A percentile compares a stretch with the other conserved stretches of the same genome.
phyloP scores from a whole-genome alignment of 2,888 invertebrate genomes.

The Dynastes hyllus region DNA sequence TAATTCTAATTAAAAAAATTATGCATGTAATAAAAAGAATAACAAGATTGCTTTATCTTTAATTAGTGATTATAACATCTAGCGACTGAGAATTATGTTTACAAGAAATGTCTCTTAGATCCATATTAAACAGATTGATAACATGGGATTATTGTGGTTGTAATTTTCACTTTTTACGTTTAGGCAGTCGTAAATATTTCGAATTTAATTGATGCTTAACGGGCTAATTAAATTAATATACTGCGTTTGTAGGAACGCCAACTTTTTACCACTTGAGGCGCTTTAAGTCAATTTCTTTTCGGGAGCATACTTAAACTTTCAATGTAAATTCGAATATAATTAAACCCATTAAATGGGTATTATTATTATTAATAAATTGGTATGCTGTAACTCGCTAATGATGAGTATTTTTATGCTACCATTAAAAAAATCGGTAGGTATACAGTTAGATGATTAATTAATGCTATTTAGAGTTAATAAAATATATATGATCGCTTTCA shows the following conservation, averaged over 20 bases:
- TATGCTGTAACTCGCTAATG: no score
- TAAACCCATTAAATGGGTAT: no score
- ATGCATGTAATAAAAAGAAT: slow-evolving; percentile 13
- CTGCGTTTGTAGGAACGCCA: not conserved
- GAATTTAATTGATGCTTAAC: slow-evolving; percentile 9
- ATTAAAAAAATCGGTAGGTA: no score
- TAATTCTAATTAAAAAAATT: slow-evolving; percentile 29
- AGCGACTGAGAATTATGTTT: not conserved
- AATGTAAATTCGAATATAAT: no score
- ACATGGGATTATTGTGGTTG: not conserved
- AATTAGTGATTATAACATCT: slow-evolving; percentile 15
- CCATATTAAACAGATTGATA: slow-evolving; percentile 7
- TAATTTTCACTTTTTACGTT: slow-evolving; percentile 24
- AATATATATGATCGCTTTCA: no score
- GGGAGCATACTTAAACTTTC: no score
- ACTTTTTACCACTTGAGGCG: no score
- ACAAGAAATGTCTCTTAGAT: not conserved
- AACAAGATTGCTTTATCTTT: slow-evolving; percentile 16
- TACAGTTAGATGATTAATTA: no score
- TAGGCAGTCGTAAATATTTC: slow-evolving; percentile 14
- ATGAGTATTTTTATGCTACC: no score
- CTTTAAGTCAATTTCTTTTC: no score
- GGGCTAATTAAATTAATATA: slow-evolving; percentile 6
- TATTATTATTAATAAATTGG: no score
- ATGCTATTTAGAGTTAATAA: no score